These are phyloP conservation scores for Thripadectes ignobilis DNA, from an alignment of 2,797 vertebrate genomes.

Conservation along the genomic window DNA sequence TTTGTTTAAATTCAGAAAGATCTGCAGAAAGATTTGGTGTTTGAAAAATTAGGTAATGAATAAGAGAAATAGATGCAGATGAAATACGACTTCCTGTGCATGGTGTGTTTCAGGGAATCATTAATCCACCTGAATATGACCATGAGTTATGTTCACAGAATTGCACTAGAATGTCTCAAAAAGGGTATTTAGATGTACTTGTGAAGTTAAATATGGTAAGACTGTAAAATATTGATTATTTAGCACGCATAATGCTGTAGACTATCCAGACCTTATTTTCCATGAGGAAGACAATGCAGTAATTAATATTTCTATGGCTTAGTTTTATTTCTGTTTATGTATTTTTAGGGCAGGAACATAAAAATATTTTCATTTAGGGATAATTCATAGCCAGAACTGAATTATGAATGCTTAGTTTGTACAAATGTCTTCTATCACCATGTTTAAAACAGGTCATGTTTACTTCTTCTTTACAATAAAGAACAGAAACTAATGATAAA, in stretches of 20 bases:
- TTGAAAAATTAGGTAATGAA: constrained; percentile 71
- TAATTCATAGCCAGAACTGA: constrained; percentile 26
- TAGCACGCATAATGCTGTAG: constrained; percentile 64
- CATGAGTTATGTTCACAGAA: constrained; percentile 62
- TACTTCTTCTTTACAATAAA: constrained; percentile 52
- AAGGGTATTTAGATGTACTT: constrained; percentile 64
- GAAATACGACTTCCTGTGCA: constrained; percentile 67
- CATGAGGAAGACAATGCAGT: constrained; percentile 57
- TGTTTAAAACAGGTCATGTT: constrained; percentile 38
- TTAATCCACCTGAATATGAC: constrained; percentile 72
- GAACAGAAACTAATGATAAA: constrained; percentile 36
- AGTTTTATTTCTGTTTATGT: constrained; percentile 55
- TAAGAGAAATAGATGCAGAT: constrained; percentile 71
- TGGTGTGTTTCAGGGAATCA: constrained; percentile 66
- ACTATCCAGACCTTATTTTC: constrained; percentile 68
- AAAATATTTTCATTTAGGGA: constrained; percentile 50
- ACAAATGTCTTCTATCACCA: constrained; percentile 25
- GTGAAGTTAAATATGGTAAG: constrained; percentile 70
- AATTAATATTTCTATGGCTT: constrained; percentile 66
- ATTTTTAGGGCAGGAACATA: constrained; percentile 2
- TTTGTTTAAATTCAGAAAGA: constrained; percentile 69
- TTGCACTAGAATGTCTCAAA: constrained; percentile 69
- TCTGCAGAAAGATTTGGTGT: constrained; percentile 3
- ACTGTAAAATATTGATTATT: constrained; percentile 75
- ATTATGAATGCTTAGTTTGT: constrained; percentile 39